Conservation (phyloP, 1,140 invertebrate genomes). For the Hirudo medicinalis region DNA sequence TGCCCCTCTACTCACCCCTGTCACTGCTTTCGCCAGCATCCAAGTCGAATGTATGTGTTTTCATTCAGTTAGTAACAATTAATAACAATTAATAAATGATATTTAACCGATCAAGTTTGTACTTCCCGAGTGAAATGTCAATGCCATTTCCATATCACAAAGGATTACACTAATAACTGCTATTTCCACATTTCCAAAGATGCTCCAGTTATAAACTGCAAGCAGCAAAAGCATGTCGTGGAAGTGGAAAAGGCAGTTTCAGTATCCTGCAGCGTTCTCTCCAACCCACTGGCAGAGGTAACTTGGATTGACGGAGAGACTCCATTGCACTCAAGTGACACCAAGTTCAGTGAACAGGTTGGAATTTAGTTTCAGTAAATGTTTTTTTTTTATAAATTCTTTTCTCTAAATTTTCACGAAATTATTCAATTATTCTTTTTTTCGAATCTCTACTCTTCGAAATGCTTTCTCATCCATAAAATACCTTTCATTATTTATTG, state of each 20-base stretch:
- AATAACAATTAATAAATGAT: background rate
- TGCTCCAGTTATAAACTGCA: background rate
- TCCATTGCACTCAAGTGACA: too few relatives aligned
- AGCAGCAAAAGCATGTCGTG: background rate
- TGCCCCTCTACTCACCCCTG: background rate
- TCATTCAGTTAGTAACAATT: background rate
- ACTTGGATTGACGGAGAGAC: background rate
- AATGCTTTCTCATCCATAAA: too few relatives aligned
- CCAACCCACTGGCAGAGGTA: background rate
- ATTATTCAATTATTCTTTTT: too few relatives aligned
- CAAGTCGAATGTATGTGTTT: background rate
- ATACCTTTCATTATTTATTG: too few relatives aligned
- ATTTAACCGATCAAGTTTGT: background rate
- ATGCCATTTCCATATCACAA: too few relatives aligned
- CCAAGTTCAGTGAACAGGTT: too few relatives aligned
- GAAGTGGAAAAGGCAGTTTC: background rate
- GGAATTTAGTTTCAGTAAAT: too few relatives aligned
- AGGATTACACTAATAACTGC: too few relatives aligned
- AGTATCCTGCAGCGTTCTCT: background rate
- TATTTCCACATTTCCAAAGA: background rate
- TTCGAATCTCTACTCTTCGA: too few relatives aligned
- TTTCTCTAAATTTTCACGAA: too few relatives aligned
- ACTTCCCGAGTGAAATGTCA: too few relatives aligned
- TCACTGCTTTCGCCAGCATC: background rate
- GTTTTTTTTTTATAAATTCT: too few relatives aligned